Evolutionary conservation across 2,797 vertebrate genomes (phyloP).

Genomic region (Vipera latastei): DNA sequence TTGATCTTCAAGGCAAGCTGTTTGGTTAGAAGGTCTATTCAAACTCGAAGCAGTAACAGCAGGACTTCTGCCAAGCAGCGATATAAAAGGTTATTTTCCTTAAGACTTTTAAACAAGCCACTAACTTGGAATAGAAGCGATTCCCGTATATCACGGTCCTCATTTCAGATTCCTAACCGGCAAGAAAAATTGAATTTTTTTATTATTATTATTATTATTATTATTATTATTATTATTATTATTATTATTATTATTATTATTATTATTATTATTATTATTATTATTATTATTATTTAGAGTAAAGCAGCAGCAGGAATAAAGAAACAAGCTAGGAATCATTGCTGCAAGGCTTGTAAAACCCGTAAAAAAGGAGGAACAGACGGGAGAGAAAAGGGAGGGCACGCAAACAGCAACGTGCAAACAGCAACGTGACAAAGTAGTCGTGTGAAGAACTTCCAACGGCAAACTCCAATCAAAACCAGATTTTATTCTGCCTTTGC

Average conservation of each 20-base stretch:
- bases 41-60: constrained; percentile 37
- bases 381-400: not conserved
- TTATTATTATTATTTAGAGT: no score
- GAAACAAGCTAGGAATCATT: constrained; percentile 61
- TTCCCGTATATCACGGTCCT: constrained; percentile 49
- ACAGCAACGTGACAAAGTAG: constrained; percentile 53
- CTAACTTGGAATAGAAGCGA: constrained; percentile 54
- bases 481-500: constrained; percentile 48
- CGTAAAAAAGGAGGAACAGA: not conserved
- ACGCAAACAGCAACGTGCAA: no score
- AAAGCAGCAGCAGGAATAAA: no score
- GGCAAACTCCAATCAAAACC: constrained; percentile 58
- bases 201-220: not conserved
- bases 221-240: no score
- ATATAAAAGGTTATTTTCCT: constrained; percentile 58
- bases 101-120: constrained; percentile 46
- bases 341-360: constrained; percentile 58
- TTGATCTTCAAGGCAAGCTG: constrained; percentile 53
- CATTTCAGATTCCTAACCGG: constrained; percentile 64
- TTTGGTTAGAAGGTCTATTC: constrained; percentile 58
- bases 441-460: constrained; percentile 50
- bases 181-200: constrained; percentile 25
- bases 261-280: no score
- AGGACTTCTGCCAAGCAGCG: constrained; percentile 48
- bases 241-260: no score